These are phyloP conservation scores for Aplochiton taeniatus DNA, from an alignment of 2,797 vertebrate species.

Conservation along the genomic window DNA sequence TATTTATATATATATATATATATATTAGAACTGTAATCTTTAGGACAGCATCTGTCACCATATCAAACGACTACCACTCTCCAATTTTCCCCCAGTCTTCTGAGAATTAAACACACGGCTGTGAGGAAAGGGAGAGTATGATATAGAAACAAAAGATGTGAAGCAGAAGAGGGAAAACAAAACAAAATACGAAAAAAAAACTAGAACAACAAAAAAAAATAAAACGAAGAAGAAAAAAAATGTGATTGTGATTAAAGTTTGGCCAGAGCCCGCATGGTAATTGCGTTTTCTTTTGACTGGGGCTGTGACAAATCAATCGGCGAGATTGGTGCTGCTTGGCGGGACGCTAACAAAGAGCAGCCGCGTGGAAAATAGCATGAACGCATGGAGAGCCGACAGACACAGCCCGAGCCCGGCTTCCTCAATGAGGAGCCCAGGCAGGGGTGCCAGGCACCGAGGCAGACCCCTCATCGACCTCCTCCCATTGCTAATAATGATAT, in stretches of 20 bases:
- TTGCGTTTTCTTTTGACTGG: constrained; percentile 52
- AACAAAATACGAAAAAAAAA: neutral
- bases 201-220: no score
- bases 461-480: no score
- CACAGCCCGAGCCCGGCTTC: neutral
- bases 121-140: constrained; percentile 2
- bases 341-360: constrained; percentile 82
- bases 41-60: no score
- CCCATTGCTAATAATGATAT: no score
- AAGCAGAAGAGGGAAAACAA: neutral
- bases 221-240: constrained; percentile 26
- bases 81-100: constrained; percentile 16
- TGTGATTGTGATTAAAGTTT: constrained; percentile 60
- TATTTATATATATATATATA: no score
- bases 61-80: neutral
- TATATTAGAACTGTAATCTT: no score
- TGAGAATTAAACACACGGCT: constrained; percentile 26
- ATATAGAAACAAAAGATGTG: constrained; percentile 3
- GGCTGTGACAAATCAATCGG: constrained; percentile 78
- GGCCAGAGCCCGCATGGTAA: constrained; percentile 57
- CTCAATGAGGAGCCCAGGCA: no score
- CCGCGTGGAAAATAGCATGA: constrained; percentile 88
- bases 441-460: no score
- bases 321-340: constrained; percentile 77
- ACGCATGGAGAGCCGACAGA: constrained; percentile 64